Evolutionary conservation across 2,888 invertebrate genomes (phyloP), one percentile per base, ranked within the genome.

Genomic region (Ormia ochracea): DNA sequence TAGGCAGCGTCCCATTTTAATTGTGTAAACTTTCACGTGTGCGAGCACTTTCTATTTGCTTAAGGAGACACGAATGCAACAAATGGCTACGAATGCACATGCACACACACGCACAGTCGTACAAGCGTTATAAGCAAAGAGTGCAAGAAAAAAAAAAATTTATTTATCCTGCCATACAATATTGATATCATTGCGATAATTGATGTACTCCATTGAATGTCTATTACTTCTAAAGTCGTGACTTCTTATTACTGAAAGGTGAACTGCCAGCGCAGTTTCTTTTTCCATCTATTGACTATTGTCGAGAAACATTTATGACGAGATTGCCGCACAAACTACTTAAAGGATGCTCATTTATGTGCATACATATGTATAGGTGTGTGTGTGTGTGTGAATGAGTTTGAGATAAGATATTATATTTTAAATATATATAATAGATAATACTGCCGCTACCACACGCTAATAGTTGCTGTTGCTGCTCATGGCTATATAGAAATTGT

Each of bases 1-100:
- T 65, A 65, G 70, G 74, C 69, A 74, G 69, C 70, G 78, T 74
- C 78, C 52, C 58, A 65, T 74, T 79, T 70, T 59, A 74, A 65
- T 58, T 75, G 69, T 33, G 74, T 65, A 59, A 69, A 79, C 52
- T 74, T 74, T 52, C 23, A 41, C 50, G 63, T 54, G n/a, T 31
- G 38, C 38, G 14, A 38, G 14, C 14, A 38, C 6, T 38, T 38
- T 38, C 3, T 5, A 10, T 38, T 38, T 4, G 31, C 4, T 9
- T 31, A 9, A 2, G 7, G 31, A 9, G 2, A 31, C 9, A 3
- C 6, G 10, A 10, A 9, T 31, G 6, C 1, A 6, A 4, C 7
- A 31, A 31, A 1, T 31, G 6, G 31, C 3, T 10, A 31, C 6
- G 5, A 9, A 9, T 31, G 31, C 10, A n/a, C n/a, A n/a, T n/a